These are phyloP conservation scores for Sinocyclocheilus anophthalmus DNA, from an alignment of 2,113 vertebrate species.

Conservation along the genomic window DNA sequence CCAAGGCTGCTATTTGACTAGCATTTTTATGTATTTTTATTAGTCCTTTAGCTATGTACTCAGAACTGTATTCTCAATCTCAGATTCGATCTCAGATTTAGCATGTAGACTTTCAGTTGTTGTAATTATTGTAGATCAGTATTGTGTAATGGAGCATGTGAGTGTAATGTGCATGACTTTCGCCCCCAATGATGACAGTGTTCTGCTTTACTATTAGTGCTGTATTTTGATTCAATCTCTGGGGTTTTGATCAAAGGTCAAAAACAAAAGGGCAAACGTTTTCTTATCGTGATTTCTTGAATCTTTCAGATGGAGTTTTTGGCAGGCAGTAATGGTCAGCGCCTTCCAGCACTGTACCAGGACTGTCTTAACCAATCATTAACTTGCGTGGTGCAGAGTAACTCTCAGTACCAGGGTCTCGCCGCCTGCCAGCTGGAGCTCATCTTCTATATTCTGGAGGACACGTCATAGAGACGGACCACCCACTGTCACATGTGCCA, in stretches of 20 bases:
- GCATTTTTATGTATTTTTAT: neutral
- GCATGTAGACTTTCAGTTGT: neutral
- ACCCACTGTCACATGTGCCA: slow-evolving; percentile 24
- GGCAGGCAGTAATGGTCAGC: slow-evolving; percentile 93
- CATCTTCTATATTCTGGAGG: slow-evolving; percentile 97
- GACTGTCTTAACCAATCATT: slow-evolving; percentile 91
- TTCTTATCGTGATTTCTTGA: neutral
- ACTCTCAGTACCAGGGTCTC: slow-evolving; percentile 87
- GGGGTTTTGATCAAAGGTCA: neutral
- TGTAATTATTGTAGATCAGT: neutral
- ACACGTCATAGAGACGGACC: slow-evolving; percentile 80
- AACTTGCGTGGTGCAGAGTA: slow-evolving; percentile 92
- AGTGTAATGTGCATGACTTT: neutral
- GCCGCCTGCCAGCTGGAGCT: slow-evolving; percentile 91
- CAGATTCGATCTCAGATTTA: neutral
- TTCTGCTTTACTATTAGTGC: neutral
- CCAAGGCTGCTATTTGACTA: neutral
- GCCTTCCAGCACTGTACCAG: slow-evolving; percentile 90
- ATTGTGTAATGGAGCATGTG: neutral
- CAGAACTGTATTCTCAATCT: neutral
- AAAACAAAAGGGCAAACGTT: neutral
- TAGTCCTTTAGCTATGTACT: neutral
- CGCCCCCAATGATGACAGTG: neutral
- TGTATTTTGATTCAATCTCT: neutral
- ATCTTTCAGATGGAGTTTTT: slow-evolving; percentile 87